phyloP scores from a whole-genome alignment of 2,888 invertebrate genomes.

The Carcina quercana region DNA sequence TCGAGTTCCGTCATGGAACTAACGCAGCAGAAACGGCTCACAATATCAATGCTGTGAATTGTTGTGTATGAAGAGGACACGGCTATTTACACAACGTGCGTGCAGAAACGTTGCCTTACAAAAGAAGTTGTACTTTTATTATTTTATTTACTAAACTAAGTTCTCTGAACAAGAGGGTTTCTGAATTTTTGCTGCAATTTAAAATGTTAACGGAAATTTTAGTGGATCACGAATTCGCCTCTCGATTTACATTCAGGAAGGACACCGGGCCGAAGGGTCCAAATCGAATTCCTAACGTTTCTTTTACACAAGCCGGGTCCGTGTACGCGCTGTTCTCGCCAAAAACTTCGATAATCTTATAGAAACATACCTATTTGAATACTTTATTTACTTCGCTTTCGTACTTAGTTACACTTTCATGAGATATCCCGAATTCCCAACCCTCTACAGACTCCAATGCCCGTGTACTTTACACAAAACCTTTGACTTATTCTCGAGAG shows the following conservation, averaged over 20 bases:
- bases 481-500: too few relatives aligned
- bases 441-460: too few relatives aligned
- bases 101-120: too few relatives aligned
- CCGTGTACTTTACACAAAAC: too few relatives aligned
- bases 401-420: too few relatives aligned
- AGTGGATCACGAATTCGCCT: conserved; percentile 44
- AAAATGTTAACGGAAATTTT: conserved; percentile 43
- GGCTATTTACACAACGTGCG: too few relatives aligned
- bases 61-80: too few relatives aligned
- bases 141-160: conserved; percentile 19
- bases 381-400: conserved; percentile 8
- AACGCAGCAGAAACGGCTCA: too few relatives aligned
- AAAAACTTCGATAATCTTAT: conserved; percentile 22
- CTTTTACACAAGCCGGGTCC: conserved; percentile 42
- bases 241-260: conserved; percentile 64
- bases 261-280: conserved; percentile 49
- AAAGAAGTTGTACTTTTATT: too few relatives aligned
- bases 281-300: conserved; percentile 68
- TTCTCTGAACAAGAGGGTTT: conserved; percentile 22
- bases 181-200: conserved; percentile 46
- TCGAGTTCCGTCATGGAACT: too few relatives aligned
- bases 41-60: too few relatives aligned
- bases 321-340: conserved; percentile 26
- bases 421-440: too few relatives aligned
- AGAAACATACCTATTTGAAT: conserved; percentile 23